These are phyloP conservation scores for Mungos mungo DNA, from an alignment of 2,113 vertebrate genomes.

Conservation along the genomic window DNA sequence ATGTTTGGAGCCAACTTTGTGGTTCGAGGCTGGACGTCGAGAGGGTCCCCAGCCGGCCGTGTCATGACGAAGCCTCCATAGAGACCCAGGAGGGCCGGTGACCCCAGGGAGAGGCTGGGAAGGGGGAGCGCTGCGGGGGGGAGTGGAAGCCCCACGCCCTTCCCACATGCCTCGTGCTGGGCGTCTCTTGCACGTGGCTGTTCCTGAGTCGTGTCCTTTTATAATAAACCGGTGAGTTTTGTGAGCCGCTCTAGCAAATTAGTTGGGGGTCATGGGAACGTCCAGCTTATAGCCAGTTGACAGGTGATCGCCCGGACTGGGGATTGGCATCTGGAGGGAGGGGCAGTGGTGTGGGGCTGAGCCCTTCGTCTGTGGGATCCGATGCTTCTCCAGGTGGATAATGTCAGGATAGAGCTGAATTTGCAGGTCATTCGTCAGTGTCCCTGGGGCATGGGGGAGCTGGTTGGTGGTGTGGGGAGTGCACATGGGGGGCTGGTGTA, in stretches of 20 bases:
- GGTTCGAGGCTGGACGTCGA: neutral
- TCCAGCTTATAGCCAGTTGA: neutral
- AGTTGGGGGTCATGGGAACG: neutral
- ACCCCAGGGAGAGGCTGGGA: neutral
- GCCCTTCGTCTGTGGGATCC: neutral
- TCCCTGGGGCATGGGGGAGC: neutral
- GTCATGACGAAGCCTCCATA: no score
- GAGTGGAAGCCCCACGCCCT: accelerated
- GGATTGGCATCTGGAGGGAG: neutral
- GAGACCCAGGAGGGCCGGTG: neutral
- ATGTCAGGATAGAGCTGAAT: neutral
- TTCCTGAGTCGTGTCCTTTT: neutral
- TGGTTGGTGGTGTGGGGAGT: neutral
- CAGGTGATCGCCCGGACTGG: neutral
- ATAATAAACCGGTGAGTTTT: neutral
- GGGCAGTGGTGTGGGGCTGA: neutral
- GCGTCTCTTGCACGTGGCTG: neutral
- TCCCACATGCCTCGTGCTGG: neutral
- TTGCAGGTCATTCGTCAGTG: neutral
- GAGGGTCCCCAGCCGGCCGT: neutral
- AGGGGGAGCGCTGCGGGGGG: neutral
- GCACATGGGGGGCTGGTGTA: neutral
- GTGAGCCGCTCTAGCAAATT: neutral
- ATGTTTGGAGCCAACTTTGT: neutral
- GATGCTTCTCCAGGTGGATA: neutral